These are phyloP conservation scores for Noctua comes DNA, from an alignment of 2,888 invertebrate species.

Conservation along the genomic window DNA sequence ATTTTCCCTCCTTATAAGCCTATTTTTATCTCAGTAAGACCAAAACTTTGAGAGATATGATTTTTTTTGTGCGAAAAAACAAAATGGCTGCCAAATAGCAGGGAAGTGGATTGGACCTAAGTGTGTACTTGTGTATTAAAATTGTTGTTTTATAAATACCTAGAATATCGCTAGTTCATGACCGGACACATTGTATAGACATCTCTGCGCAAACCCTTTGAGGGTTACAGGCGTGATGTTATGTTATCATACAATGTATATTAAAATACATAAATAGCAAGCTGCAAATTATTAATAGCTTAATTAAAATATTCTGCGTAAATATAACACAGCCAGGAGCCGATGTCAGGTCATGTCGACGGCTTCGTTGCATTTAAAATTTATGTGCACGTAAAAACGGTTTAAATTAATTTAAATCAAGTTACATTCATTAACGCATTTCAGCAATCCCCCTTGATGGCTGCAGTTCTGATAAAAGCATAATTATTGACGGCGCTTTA, in stretches of 20 bases:
- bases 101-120: no score
- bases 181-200: no score
- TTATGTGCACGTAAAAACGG: slow-evolving; percentile 52
- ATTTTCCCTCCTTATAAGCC: no score
- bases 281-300: slow-evolving; percentile 55
- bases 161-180: no score
- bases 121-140: no score
- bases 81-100: no score
- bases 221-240: background rate
- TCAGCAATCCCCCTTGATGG: slow-evolving; percentile 36
- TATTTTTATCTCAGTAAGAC: no score
- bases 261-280: slow-evolving; percentile 11
- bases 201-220: background rate
- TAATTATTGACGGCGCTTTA: slow-evolving; percentile 32
- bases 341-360: slow-evolving; percentile 53
- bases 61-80: no score
- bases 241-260: background rate
- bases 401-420: slow-evolving; percentile 61
- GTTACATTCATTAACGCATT: slow-evolving; percentile 61
- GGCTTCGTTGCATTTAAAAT: slow-evolving; percentile 57
- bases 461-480: slow-evolving; percentile 24
- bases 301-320: slow-evolving; percentile 31
- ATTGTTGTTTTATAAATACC: no score
- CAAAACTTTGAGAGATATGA: no score
- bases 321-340: slow-evolving; percentile 34